These are phyloP conservation scores for Pluvialis apricaria DNA, from an alignment of 2,113 vertebrate species.

Conservation along the genomic window DNA sequence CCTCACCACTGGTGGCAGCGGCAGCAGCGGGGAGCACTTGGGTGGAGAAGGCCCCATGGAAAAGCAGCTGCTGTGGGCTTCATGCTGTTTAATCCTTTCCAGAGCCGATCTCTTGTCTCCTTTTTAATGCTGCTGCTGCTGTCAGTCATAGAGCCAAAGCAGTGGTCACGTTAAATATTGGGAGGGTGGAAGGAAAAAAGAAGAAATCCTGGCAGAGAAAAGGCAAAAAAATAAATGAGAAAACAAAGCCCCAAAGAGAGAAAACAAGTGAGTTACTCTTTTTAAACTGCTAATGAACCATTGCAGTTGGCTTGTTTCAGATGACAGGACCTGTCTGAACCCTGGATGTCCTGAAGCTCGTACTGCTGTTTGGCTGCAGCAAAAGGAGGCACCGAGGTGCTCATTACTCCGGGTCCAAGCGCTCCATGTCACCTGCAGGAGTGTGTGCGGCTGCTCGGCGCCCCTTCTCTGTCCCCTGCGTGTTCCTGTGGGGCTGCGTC, in stretches of 20 bases:
- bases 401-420: accelerated
- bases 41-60: not conserved
- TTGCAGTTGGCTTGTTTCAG: not conserved
- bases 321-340: not conserved
- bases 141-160: not conserved
- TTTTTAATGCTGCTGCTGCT: not conserved
- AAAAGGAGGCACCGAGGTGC: not conserved
- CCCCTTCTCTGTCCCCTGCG: accelerated
- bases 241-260: not conserved
- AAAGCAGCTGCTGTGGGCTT: not conserved
- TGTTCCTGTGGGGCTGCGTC: not conserved
- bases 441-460: accelerated
- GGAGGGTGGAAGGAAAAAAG: accelerated
- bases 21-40: not conserved
- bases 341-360: not conserved
- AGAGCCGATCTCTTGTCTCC: not conserved
- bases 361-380: not conserved
- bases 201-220: not conserved
- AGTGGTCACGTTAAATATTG: not conserved
- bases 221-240: not conserved
- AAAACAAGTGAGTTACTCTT: not conserved
- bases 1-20: not conserved
- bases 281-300: not conserved
- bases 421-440: not conserved
- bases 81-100: constrained; percentile 36